Base-by-base conservation (phyloP, 2,797 vertebrate species). In the Malurus splendens region DNA sequence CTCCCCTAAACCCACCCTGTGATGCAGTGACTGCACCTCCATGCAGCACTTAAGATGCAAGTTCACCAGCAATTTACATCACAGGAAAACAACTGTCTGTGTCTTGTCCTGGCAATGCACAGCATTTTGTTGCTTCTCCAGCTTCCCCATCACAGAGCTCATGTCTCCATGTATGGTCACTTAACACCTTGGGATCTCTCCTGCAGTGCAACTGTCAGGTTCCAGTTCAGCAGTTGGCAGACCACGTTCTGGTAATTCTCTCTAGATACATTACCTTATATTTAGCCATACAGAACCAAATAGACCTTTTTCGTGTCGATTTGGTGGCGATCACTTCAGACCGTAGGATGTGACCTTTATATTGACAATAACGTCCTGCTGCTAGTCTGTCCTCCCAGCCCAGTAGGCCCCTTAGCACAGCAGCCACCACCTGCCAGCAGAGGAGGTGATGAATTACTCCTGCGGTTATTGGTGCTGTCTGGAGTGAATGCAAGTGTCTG, bases 31-130 rank as follows among this genome's bases (percentile, higher is more conserved):
- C 22, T 5, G 33, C 45, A 14, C 17, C 28, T 61, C 36, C n/a
- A 1, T 2, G 23, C 44, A 20, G 25, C 50, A 7, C 22, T 41
- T 7, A 3, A 24, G 73, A 36, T 5, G 2, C 1, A 4, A 51
- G 18, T 3, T 30, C 41, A 9, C 41, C 8, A 9, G 28, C n/a
- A 19, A 9, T 18, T 76, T 44, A 4, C 10, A 3, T 28, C 66
- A 9, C 18, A 12, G 52, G 10, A 8, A n/a, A 36, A 30, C 4
- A 27, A 7, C 33, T 17, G 6, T 48, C n/a, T 47, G 79, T 19
- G 30, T 67, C 32, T 54, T 16, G 7, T 15, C 14, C 55, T 23
- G 55, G 30, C 60, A 36, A 8, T 2, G 4, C 18, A 6, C 0
- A 4, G 42, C 54, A 7, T 18, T 19, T 24, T 13, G 9, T 28